Percentiles rank a stretch among this genome's conserved stretches.
phyloP scores from a whole-genome alignment of 92 coral and sea anemone genomes.

The Epizoanthus stellaris region DNA sequence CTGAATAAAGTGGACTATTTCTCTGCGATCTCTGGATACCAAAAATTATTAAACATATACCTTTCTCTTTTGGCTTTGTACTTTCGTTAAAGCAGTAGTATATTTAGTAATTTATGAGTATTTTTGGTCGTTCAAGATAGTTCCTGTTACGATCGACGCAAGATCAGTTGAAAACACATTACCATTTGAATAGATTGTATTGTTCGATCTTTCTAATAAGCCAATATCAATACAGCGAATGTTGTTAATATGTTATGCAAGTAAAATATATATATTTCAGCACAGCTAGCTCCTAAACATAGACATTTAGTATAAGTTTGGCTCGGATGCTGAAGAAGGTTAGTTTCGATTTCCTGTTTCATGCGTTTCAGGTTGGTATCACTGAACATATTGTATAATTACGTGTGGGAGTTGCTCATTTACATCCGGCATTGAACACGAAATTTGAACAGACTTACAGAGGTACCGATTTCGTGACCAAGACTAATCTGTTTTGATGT shows the following conservation, averaged over 20 bases:
- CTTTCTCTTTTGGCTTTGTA: neutral
- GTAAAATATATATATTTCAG: too few species aligned
- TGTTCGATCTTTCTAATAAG: slow-evolving; percentile 13
- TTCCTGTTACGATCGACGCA: slow-evolving; percentile 9
- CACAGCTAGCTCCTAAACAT: too few species aligned
- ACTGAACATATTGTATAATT: too few species aligned
- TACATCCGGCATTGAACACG: slow-evolving; percentile 20
- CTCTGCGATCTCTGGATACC: too few species aligned
- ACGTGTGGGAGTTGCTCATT: neutral
- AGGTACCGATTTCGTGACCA: neutral
- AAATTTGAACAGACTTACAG: slow-evolving; percentile 5
- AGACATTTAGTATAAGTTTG: neutral
- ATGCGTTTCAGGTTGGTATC: too few species aligned
- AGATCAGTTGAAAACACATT: neutral
- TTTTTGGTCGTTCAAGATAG: neutral
- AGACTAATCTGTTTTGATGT: neutral
- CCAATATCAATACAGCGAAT: neutral
- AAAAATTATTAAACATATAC: too few species aligned
- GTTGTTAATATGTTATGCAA: too few species aligned
- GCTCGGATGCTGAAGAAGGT: neutral
- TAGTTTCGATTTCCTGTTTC: neutral
- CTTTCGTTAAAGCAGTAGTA: neutral
- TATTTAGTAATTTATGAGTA: neutral
- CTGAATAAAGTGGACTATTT: too few species aligned
- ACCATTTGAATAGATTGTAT: slow-evolving; percentile 28